Evolutionary conservation across 2,888 invertebrate species (phyloP).

Genomic region (Agrochola litura): DNA sequence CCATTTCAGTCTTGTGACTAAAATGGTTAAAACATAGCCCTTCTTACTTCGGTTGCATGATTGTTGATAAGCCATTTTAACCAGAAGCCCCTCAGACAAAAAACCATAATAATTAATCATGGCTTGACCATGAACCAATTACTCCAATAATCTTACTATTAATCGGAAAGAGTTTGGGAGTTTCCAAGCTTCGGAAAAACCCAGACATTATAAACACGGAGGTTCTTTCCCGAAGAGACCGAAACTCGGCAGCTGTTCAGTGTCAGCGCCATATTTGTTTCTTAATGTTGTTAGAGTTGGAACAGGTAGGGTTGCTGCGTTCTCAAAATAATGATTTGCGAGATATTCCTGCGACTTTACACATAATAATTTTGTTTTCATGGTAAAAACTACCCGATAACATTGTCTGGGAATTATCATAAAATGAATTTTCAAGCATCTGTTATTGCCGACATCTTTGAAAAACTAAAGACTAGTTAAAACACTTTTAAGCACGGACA

Average conservation of each 20-base stretch:
- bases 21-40: neutral
- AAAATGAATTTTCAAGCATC: neutral
- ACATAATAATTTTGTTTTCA: neutral
- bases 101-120: neutral
- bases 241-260: conserved; percentile 23
- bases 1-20: too few relatives aligned
- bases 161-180: neutral
- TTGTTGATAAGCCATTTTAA: too few relatives aligned
- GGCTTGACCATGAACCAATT: neutral
- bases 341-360: neutral
- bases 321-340: neutral
- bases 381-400: neutral
- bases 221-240: neutral
- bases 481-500: too few relatives aligned
- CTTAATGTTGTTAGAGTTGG: conserved; percentile 3
- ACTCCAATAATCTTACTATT: neutral
- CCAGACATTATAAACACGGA: conserved; percentile 14
- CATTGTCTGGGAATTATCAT: neutral
- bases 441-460: neutral
- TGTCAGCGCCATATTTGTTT: conserved; percentile 41
- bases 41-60: neutral
- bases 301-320: conserved; percentile 21
- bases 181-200: conserved; percentile 6
- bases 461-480: neutral
- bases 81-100: neutral